Conservation (phyloP, 2,888 invertebrate genomes). For the Phyllotreta striolata region DNA sequence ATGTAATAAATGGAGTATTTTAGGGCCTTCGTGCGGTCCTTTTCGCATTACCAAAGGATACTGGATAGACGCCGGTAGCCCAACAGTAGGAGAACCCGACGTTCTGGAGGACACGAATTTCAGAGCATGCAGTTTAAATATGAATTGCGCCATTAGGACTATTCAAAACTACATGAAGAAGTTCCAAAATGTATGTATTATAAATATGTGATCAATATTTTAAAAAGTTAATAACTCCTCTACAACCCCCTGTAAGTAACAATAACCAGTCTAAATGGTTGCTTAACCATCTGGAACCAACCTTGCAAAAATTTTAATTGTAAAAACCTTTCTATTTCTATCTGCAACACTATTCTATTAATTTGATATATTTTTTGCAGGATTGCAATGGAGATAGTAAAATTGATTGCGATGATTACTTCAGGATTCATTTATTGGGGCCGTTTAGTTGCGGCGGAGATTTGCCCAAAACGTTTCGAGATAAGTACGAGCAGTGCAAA, state of each 20-base stretch:
- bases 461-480: constrained; percentile 69
- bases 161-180: constrained; percentile 85
- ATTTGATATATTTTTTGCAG: constrained; percentile 60
- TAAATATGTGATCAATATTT: not conserved
- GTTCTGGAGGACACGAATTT: constrained; percentile 72
- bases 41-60: constrained; percentile 87
- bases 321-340: too few relatives aligned
- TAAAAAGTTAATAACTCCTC: too few relatives aligned
- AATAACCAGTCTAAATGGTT: too few relatives aligned
- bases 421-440: constrained; percentile 81
- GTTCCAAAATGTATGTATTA: constrained; percentile 69
- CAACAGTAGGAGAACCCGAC: constrained; percentile 68
- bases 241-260: too few relatives aligned
- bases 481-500: constrained; percentile 71
- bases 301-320: too few relatives aligned
- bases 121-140: constrained; percentile 75
- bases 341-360: too few relatives aligned
- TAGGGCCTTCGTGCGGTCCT: constrained; percentile 78
- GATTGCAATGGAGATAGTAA: constrained; percentile 82
- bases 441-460: constrained; percentile 77
- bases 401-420: constrained; percentile 84
- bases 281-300: too few relatives aligned
- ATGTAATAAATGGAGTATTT: not conserved
- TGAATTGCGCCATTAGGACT: constrained; percentile 76
- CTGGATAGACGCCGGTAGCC: constrained; percentile 73